These are phyloP conservation scores for Phalera bucephala DNA, from an alignment of 2,888 invertebrate genomes.

Conservation along the genomic window DNA sequence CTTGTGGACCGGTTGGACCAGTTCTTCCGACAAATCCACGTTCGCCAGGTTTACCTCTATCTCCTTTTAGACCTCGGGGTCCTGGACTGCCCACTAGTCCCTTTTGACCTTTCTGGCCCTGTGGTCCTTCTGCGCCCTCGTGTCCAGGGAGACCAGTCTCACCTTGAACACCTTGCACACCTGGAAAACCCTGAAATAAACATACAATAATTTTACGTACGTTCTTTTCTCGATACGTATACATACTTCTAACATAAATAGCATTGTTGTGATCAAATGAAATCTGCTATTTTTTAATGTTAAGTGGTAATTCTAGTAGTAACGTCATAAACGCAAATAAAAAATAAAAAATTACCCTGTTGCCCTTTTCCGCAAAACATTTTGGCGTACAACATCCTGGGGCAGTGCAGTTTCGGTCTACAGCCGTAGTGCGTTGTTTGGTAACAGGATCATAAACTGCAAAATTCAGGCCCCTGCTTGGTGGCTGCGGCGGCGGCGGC, in stretches of 20 bases:
- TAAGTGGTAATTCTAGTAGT: too few relatives aligned
- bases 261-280: too few relatives aligned
- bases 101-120: conserved; percentile 92
- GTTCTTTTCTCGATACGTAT: neutral
- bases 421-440: conserved; percentile 59
- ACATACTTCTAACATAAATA: neutral
- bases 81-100: conserved; percentile 93
- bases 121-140: conserved; percentile 90
- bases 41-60: conserved; percentile 85
- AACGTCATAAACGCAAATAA: neutral
- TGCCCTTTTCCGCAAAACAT: conserved; percentile 95
- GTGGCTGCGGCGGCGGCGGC: conserved; percentile 20
- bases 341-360: conserved; percentile 79
- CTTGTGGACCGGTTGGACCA: conserved; percentile 88
- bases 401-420: conserved; percentile 85
- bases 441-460: conserved; percentile 66
- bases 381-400: conserved; percentile 90
- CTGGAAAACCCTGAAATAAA: conserved; percentile 86
- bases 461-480: conserved; percentile 48
- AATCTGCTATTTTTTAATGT: too few relatives aligned
- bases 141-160: conserved; percentile 88
- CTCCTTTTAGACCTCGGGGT: conserved; percentile 90
- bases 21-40: conserved; percentile 84
- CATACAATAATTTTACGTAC: neutral
- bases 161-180: conserved; percentile 87